Conservation (phyloP, 2,888 invertebrate genomes). For the Melinopterus prodromus region DNA sequence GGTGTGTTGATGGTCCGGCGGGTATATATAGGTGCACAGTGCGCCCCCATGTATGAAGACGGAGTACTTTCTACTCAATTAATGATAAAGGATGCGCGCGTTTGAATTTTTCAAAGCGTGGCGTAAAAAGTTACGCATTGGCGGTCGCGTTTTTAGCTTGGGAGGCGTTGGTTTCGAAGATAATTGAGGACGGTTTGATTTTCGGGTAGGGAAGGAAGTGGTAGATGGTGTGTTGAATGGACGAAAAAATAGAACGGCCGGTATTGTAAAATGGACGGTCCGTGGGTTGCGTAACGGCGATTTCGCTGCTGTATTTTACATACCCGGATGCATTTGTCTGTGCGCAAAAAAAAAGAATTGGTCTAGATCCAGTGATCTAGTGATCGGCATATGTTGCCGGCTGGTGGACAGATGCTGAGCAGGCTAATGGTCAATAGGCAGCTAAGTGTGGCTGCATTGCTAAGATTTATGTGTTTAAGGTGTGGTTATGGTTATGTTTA, state of each 20-base stretch:
- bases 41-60: constrained; percentile 39
- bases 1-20: constrained; percentile 13
- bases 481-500: too few relatives aligned
- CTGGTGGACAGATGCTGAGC: neutral
- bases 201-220: neutral
- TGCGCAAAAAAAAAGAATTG: neutral
- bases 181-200: constrained; percentile 12
- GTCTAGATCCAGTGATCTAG: neutral
- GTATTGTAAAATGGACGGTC: neutral
- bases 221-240: constrained; percentile 18
- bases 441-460: neutral
- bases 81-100: constrained; percentile 33
- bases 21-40: constrained; percentile 34
- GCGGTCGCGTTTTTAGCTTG: neutral
- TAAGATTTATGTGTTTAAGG: too few relatives aligned
- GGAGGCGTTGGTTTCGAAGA: neutral
- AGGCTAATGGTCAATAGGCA: neutral
- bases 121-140: constrained; percentile 35
- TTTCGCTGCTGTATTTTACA: neutral
- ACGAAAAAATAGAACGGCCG: constrained; percentile 21
- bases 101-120: constrained; percentile 22
- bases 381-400: neutral
- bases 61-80: constrained; percentile 36
- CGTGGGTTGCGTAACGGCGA: neutral
- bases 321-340: neutral